Evolutionary conservation across 2,113 vertebrate species (phyloP).

Genomic region (Albula glossodonta): DNA sequence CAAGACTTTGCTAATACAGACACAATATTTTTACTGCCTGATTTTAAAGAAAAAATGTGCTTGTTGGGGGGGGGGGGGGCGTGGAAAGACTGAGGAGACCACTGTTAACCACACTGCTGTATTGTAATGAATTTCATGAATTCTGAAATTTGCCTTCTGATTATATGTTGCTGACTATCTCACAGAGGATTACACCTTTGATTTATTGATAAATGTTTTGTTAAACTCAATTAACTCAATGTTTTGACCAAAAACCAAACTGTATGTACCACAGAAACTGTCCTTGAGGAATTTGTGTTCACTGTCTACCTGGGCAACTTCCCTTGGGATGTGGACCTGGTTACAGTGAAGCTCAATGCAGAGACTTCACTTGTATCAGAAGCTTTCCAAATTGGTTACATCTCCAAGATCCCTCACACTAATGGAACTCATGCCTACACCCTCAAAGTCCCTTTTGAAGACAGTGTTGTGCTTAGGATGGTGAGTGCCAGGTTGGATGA

Average conservation of each 20-base stretch:
- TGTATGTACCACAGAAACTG: slow-evolving; percentile 35
- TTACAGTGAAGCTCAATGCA: slow-evolving; percentile 50
- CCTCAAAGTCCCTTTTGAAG: slow-evolving; percentile 52
- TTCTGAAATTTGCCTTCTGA: neutral
- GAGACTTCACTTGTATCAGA: neutral
- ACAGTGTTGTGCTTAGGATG: slow-evolving; percentile 31
- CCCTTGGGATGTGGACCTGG: slow-evolving; percentile 50
- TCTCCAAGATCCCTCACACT: slow-evolving; percentile 30
- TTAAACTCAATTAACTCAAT: neutral
- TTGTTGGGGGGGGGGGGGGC: no score
- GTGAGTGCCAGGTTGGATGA: slow-evolving; percentile 34
- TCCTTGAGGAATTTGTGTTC: slow-evolving; percentile 42
- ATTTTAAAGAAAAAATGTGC: no score
- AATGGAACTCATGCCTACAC: slow-evolving; percentile 49
- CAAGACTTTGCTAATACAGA: no score
- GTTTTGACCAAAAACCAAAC: neutral
- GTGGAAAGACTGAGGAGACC: no score
- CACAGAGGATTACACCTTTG: no score
- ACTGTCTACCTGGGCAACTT: slow-evolving; percentile 50
- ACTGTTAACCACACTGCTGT: neutral
- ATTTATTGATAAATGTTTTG: no score
- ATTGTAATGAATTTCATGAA: neutral
- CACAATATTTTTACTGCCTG: no score
- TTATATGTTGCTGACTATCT: neutral
- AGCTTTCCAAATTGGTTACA: neutral